phyloP scores from a whole-genome alignment of 2,888 invertebrate species.

The Pseudococcus longispinus region DNA sequence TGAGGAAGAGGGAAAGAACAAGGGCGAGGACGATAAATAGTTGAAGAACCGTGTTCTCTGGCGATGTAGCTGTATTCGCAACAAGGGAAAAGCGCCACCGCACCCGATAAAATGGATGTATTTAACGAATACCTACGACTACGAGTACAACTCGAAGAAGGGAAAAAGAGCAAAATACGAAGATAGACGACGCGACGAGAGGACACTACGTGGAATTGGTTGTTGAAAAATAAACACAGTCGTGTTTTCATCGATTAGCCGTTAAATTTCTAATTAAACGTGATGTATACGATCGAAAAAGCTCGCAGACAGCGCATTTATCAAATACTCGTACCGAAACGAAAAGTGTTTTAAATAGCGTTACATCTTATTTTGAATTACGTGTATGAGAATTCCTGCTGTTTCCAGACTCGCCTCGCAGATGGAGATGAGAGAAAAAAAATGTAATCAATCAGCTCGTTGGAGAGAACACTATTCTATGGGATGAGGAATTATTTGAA shows the following conservation, averaged over 20 bases:
- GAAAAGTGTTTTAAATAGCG: background rate
- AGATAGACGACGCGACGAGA: background rate
- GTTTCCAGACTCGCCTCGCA: background rate
- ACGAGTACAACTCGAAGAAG: background rate
- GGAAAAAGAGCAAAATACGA: background rate
- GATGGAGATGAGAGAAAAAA: background rate
- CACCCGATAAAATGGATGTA: background rate
- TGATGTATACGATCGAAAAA: slow-evolving; percentile 28
- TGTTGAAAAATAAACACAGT: background rate
- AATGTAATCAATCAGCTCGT: slow-evolving; percentile 8
- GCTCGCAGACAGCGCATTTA: slow-evolving; percentile 39
- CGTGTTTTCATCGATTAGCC: slow-evolving; percentile 25
- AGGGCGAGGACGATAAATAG: background rate
- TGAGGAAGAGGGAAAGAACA: too few species aligned
- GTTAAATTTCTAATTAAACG: slow-evolving; percentile 44
- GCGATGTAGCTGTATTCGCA: background rate
- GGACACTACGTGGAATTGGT: background rate
- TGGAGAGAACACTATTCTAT: background rate
- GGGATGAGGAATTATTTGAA: background rate
- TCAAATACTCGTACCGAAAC: background rate
- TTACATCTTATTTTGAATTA: slow-evolving; percentile 1
- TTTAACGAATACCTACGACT: too few species aligned
- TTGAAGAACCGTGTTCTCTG: background rate
- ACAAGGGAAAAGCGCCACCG: background rate
- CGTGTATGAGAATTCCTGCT: background rate